A percentile compares a stretch with the other conserved stretches of the same genome.
Evolutionary conservation across 2,888 invertebrate genomes (phyloP).

Genomic region (Zaprionus obscuricornis): DNA sequence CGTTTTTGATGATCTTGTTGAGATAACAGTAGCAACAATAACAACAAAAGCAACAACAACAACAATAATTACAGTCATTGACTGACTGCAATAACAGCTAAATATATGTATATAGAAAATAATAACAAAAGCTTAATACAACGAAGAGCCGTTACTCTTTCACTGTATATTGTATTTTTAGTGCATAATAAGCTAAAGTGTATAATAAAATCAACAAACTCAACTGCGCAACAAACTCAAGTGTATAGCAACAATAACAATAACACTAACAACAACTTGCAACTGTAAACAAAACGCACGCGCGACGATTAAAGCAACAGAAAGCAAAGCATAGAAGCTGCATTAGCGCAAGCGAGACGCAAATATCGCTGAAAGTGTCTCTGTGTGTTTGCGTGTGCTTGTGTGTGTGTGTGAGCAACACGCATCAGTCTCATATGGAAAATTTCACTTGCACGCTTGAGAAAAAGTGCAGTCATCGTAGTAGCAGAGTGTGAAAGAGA

Average conservation of each 20-base stretch:
- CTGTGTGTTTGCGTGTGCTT: too few relatives aligned
- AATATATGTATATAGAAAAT: neutral
- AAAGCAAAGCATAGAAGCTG: slow-evolving; percentile 25
- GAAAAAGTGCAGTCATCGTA: slow-evolving; percentile 59
- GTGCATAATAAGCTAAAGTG: neutral
- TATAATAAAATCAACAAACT: neutral
- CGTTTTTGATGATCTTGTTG: slow-evolving; percentile 50
- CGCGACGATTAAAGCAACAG: slow-evolving; percentile 17
- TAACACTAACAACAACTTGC: slow-evolving; percentile 31
- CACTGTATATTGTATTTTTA: neutral
- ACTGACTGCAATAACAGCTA: slow-evolving; percentile 41
- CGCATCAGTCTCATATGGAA: slow-evolving; percentile 65
- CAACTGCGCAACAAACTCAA: too few relatives aligned
- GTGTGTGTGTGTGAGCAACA: too few relatives aligned
- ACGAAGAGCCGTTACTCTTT: neutral
- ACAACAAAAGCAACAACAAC: slow-evolving; percentile 9
- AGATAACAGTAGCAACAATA: slow-evolving; percentile 45
- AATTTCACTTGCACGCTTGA: slow-evolving; percentile 78
- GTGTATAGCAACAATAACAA: slow-evolving; percentile 44
- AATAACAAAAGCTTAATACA: neutral
- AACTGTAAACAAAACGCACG: slow-evolving; percentile 65
- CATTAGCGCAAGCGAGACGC: slow-evolving; percentile 40
- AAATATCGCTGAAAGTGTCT: slow-evolving; percentile 61
- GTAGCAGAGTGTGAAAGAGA: slow-evolving; percentile 2
- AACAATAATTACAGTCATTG: slow-evolving; percentile 55